phyloP scores from a whole-genome alignment of 2,113 vertebrate genomes.

The Poeciliopsis occidentalis region DNA sequence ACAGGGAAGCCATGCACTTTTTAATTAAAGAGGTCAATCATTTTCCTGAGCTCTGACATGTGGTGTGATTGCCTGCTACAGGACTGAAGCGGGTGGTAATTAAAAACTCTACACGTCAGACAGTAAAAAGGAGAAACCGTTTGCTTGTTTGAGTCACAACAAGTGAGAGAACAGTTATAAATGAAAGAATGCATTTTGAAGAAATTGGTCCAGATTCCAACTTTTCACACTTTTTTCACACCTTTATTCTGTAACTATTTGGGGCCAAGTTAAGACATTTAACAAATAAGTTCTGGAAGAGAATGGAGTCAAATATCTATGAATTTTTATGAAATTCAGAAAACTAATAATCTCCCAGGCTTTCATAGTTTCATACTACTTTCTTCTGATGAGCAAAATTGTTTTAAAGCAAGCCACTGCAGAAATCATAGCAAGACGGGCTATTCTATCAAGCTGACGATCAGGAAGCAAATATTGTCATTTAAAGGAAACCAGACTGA shows the following conservation, averaged over 20 bases:
- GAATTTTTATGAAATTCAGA: background rate
- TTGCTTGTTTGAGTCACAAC: background rate
- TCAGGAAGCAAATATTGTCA: background rate
- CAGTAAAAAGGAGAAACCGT: constrained; percentile 4
- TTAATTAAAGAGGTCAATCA: constrained; percentile 77
- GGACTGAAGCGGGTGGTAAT: constrained; percentile 54
- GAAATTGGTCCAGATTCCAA: background rate
- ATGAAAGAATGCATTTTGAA: constrained; percentile 12
- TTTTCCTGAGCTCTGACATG: constrained; percentile 56
- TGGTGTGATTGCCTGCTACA: constrained; percentile 46
- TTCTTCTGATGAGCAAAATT: background rate
- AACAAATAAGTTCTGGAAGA: background rate
- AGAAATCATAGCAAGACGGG: background rate
- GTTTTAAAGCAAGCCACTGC: background rate
- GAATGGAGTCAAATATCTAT: background rate
- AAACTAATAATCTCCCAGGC: background rate
- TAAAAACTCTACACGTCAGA: constrained; percentile 45
- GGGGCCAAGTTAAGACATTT: background rate
- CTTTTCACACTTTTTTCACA: background rate
- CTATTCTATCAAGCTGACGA: no score
- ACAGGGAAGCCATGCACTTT: constrained; percentile 53
- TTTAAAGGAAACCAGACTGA: no score
- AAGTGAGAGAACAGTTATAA: background rate
- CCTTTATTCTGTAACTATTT: background rate
- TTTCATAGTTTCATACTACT: background rate